Base-by-base conservation (phyloP, 2,888 invertebrate genomes). In the Spodoptera littoralis region DNA sequence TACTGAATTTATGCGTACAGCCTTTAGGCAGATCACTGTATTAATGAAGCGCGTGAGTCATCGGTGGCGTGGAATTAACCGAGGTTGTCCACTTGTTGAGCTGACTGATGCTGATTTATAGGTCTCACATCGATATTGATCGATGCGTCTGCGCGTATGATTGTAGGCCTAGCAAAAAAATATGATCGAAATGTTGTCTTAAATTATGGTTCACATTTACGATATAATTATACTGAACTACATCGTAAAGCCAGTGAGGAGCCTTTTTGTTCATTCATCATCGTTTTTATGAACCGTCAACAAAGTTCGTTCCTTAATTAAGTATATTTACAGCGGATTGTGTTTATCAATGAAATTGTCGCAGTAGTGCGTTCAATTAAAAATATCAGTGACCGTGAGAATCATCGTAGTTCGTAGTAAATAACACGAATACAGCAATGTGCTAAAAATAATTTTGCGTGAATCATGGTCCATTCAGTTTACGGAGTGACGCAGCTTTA, bases 51-150 rank as follows among this genome's bases (percentile, higher is more conserved):
- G 76, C 67, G 79, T 93, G 90, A 93, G 88, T 92, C 93, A 92
- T 81, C 75, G 83, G 70, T 66, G 79, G 75, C 69, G 74, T 77
- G 83, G 82, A 84, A 85, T 86, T 85, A 84, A 83, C 86, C 90
- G 88, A 92, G 90, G 90, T 80, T 91, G 90, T 89, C 91, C 90
- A 91, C 92, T 91, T 84, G 85, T 83, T 84, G 85, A 84, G 83
- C 84, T 84, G 87, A 82, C 86, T 89, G 91, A 89, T 89, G 88
- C 88, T 91, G 91, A 93, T 93, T 92, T 93, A 94, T 93, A 80
- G 86, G 83, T 84, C 85, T 81, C 84, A 88, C 85, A 87, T 88
- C 87, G 83, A 88, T 87, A 79, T 85, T 92, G 90, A 92, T 93
- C 88, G 90, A 92, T 92, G 86, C 84, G 87, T 89, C 90, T 91